Conservation (phyloP, 2,888 invertebrate species). For the Trichopria drosophilae region DNA sequence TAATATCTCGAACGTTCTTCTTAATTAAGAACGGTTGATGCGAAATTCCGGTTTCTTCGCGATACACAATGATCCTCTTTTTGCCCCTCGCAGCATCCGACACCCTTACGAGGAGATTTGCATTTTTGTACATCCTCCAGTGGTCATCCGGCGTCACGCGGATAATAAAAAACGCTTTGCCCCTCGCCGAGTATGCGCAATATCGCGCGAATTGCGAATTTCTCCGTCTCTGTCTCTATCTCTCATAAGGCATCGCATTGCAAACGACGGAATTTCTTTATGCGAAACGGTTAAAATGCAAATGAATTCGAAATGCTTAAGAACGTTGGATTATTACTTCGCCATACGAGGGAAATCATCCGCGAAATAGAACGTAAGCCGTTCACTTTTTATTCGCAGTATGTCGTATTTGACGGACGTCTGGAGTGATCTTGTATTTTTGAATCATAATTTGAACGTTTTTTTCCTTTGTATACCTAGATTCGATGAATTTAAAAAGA, state of each 20-base stretch:
- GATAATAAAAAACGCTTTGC: slow-evolving; percentile 37
- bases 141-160: slow-evolving; percentile 35
- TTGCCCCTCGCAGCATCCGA: slow-evolving; percentile 24
- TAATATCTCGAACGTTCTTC: no score
- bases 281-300: slow-evolving; percentile 48
- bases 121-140: slow-evolving; percentile 29
- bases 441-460: no score
- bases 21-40: no score
- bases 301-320: slow-evolving; percentile 49
- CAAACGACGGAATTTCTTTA: slow-evolving; percentile 37
- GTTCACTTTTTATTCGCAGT: neutral
- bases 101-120: slow-evolving; percentile 32
- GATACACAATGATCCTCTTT: slow-evolving; percentile 31
- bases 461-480: no score
- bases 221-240: slow-evolving; percentile 17
- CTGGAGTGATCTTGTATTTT: no score
- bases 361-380: slow-evolving; percentile 26
- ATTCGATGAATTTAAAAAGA: no score
- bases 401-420: no score
- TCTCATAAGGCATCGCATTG: slow-evolving; percentile 26
- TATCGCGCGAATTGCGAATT: slow-evolving; percentile 26
- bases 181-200: slow-evolving; percentile 19
- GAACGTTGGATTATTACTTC: slow-evolving; percentile 49
- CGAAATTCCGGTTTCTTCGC: slow-evolving; percentile 31
- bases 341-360: slow-evolving; percentile 39